A percentile compares a stretch with the other conserved stretches of the same genome.
Conservation (phyloP, 2,113 vertebrate genomes). For the Arizona elegans region DNA sequence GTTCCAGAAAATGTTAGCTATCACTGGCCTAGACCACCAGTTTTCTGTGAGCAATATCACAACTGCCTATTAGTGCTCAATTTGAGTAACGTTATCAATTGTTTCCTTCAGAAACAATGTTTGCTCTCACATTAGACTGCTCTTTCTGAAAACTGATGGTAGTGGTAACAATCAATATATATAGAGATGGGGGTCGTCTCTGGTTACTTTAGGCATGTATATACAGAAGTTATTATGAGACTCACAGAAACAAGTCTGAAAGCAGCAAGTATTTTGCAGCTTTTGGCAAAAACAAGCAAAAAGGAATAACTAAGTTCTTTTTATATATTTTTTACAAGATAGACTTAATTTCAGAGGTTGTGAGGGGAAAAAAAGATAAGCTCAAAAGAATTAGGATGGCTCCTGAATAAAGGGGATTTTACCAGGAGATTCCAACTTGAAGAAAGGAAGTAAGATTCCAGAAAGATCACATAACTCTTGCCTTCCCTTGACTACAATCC, state of each 20-base stretch:
- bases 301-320: background rate
- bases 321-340: background rate
- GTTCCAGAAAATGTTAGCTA: too few species aligned
- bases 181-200: background rate
- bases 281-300: background rate
- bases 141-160: background rate
- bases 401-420: background rate
- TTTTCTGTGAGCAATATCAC: background rate
- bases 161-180: background rate
- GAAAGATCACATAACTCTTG: background rate
- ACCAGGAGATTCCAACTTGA: background rate
- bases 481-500: background rate
- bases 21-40: background rate
- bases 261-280: background rate
- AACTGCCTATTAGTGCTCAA: background rate
- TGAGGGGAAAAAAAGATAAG: background rate
- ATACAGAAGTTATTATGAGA: background rate
- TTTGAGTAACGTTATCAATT: background rate
- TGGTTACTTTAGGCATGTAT: background rate
- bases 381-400: background rate
- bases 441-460: background rate
- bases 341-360: background rate
- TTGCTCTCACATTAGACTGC: background rate
- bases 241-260: background rate
- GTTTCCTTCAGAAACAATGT: background rate